These are phyloP conservation scores for Thripadectes ignobilis DNA, from an alignment of 2,797 vertebrate species.

Conservation along the genomic window DNA sequence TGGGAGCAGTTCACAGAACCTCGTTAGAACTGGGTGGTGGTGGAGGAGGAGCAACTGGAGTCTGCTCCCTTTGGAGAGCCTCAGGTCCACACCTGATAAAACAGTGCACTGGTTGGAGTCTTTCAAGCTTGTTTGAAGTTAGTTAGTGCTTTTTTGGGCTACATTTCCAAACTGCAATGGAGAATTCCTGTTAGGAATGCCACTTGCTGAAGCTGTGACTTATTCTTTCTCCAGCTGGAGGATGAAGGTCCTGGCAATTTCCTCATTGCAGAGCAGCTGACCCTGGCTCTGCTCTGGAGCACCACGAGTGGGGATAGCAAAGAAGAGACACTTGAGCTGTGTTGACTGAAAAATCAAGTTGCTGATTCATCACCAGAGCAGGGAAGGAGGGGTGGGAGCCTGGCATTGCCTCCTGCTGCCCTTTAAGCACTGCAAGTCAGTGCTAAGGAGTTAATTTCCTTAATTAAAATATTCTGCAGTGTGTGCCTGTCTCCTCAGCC, in stretches of 20 bases:
- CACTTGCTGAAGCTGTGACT: not conserved
- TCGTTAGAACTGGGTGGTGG: not conserved
- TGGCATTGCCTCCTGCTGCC: not conserved
- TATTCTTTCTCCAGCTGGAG: not conserved
- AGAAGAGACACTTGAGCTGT: not conserved
- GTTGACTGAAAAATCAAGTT: not conserved
- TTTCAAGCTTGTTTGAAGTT: not conserved
- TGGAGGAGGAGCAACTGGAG: not conserved
- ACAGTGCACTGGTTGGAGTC: not conserved
- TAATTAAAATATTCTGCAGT: not conserved
- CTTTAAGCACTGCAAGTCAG: slow-evolving; percentile 1
- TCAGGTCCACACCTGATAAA: not conserved
- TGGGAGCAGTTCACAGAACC: not conserved
- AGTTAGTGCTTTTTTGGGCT: not conserved
- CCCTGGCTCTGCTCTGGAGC: not conserved
- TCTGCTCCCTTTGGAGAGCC: not conserved
- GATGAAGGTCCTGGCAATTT: not conserved
- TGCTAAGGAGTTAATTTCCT: not conserved
- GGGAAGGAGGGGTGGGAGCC: not conserved
- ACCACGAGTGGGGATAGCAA: not conserved
- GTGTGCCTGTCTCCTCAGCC: not conserved
- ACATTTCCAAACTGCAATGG: not conserved
- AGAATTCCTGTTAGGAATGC: not conserved
- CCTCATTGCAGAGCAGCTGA: not conserved
- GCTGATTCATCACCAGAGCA: not conserved